phyloP scores from a whole-genome alignment of 2,888 invertebrate species.

The Cheiracanthium punctorium region DNA sequence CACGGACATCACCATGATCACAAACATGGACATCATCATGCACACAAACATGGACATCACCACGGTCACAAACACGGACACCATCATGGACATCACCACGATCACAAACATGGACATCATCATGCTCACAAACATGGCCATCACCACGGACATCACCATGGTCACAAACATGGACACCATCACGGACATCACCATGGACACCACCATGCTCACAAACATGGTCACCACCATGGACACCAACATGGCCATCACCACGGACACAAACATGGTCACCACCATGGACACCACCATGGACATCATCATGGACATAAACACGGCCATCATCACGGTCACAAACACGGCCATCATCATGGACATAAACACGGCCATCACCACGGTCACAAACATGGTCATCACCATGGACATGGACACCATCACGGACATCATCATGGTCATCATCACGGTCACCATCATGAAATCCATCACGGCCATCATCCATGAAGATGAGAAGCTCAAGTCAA shows the following conservation, averaged over 20 bases:
- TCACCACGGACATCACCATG: background rate
- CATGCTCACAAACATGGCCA: slow-evolving; percentile 12
- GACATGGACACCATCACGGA: background rate
- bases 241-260: slow-evolving; percentile 6
- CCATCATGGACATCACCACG: slow-evolving; percentile 8
- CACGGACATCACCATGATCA: slow-evolving; percentile 6
- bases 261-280: slow-evolving; percentile 8
- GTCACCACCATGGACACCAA: slow-evolving; percentile 8
- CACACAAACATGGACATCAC: background rate
- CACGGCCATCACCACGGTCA: slow-evolving; percentile 7
- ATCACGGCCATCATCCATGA: background rate
- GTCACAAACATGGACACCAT: background rate
- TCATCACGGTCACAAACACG: background rate
- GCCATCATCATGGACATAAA: background rate
- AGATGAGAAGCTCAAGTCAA: background rate
- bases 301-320: slow-evolving; percentile 17
- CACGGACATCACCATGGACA: slow-evolving; percentile 18
- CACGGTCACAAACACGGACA: slow-evolving; percentile 16
- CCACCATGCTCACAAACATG: background rate
- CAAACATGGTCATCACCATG: background rate
- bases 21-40: slow-evolving; percentile 9
- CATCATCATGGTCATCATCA: slow-evolving; percentile 13
- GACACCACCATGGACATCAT: background rate
- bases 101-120: background rate
- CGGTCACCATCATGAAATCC: background rate